Evolutionary conservation across 1,140 invertebrate species (phyloP).

Genomic region (Drosophila ohnishii): DNA sequence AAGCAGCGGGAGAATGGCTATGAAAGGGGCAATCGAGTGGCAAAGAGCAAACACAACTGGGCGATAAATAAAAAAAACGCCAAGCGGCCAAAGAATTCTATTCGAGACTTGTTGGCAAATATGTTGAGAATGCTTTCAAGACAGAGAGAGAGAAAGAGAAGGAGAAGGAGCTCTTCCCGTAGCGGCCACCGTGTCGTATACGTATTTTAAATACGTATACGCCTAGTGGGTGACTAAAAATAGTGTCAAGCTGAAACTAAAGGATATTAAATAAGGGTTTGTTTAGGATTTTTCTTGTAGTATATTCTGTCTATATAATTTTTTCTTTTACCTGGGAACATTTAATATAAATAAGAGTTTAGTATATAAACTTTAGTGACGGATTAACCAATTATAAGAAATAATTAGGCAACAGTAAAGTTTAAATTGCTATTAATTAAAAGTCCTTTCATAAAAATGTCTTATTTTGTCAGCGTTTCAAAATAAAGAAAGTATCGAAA

Average conservation of each 20-base stretch:
- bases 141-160: not conserved
- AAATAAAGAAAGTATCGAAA: not conserved
- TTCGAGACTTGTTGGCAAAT: slow-evolving; percentile 17
- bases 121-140: slow-evolving; percentile 15
- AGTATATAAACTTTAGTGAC: not conserved
- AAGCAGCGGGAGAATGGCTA: slow-evolving; percentile 8
- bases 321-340: not conserved
- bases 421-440: not conserved
- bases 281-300: not conserved
- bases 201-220: slow-evolving; percentile 17
- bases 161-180: not conserved
- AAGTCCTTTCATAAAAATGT: not conserved
- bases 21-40: slow-evolving; percentile 17
- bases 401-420: too few species aligned
- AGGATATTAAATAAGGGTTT: slow-evolving; percentile 3
- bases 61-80: slow-evolving; percentile 30
- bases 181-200: slow-evolving; percentile 15
- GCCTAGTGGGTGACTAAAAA: slow-evolving; percentile 8
- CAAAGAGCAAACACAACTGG: slow-evolving; percentile 31
- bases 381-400: too few species aligned
- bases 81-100: slow-evolving; percentile 4
- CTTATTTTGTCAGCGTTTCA: not conserved
- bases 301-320: too few species aligned
- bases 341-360: not conserved
- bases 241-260: slow-evolving; percentile 7